These are phyloP conservation scores for Urocyon cinereoargenteus DNA, from an alignment of 2,797 vertebrate species.

Conservation along the genomic window DNA sequence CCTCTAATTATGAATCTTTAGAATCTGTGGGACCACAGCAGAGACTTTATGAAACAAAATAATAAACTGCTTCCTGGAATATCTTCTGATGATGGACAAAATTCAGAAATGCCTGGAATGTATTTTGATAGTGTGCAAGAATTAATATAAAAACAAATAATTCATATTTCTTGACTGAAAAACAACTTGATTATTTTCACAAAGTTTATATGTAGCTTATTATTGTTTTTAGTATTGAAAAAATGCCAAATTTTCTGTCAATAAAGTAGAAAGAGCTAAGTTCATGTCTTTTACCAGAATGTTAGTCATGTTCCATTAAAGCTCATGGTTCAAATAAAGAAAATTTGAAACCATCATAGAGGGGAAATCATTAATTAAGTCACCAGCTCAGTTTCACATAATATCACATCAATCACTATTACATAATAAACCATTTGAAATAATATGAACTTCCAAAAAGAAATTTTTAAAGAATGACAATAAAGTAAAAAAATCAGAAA, in stretches of 20 bases:
- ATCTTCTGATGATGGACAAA: not conserved
- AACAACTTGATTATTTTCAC: not conserved
- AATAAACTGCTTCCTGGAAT: not conserved
- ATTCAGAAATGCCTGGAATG: not conserved
- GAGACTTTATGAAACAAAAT: conserved; percentile 41
- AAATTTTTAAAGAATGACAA: not conserved
- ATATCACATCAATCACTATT: not conserved
- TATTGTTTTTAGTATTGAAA: not conserved
- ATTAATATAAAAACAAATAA: conserved; percentile 23
- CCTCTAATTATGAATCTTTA: not conserved
- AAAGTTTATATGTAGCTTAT: not conserved
- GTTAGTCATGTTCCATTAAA: not conserved
- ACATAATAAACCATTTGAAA: not conserved
- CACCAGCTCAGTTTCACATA: not conserved
- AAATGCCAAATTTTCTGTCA: conserved; percentile 48
- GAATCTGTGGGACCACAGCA: not conserved
- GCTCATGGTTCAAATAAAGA: not conserved
- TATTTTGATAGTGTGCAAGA: not conserved
- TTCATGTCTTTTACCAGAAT: not conserved
- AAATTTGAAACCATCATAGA: not conserved
- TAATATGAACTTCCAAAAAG: not conserved
- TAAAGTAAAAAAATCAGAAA: conserved; percentile 22
- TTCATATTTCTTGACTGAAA: conserved; percentile 16
- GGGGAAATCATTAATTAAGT: not conserved
- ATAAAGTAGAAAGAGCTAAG: not conserved